phyloP scores from a whole-genome alignment of 2,113 vertebrate genomes.

The Fregetta grallaria region DNA sequence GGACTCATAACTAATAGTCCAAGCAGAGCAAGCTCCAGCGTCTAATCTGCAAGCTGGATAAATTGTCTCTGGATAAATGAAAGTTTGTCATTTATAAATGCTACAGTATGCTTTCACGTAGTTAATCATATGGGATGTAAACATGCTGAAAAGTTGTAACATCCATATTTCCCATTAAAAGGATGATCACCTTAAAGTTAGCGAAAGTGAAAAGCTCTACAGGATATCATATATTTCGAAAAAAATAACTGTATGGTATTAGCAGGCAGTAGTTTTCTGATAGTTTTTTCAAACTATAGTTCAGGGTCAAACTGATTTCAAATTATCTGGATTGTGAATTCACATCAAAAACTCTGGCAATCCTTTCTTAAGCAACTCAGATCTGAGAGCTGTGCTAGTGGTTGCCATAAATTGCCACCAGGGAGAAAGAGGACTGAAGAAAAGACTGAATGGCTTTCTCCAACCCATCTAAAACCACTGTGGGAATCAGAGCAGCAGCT shows the following conservation, averaged over 20 bases:
- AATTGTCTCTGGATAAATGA: neutral
- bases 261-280: neutral
- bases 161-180: neutral
- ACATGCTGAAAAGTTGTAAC: neutral
- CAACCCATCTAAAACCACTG: neutral
- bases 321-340: neutral
- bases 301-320: neutral
- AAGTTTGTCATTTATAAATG: neutral
- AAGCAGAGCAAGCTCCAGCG: neutral
- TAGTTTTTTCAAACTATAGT: neutral
- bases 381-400: fast-evolving
- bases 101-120: neutral
- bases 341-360: neutral
- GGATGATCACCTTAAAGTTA: neutral
- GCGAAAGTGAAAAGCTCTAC: neutral
- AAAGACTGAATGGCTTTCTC: neutral
- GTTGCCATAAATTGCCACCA: neutral
- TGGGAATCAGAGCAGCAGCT: neutral
- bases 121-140: neutral
- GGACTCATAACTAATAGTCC: neutral
- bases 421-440: neutral
- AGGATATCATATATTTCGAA: neutral
- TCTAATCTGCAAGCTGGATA: neutral
- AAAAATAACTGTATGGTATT: neutral
- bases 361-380: neutral